Evolutionary conservation across 1,140 invertebrate species (phyloP).

Genomic region (Drosophila aff.): DNA sequence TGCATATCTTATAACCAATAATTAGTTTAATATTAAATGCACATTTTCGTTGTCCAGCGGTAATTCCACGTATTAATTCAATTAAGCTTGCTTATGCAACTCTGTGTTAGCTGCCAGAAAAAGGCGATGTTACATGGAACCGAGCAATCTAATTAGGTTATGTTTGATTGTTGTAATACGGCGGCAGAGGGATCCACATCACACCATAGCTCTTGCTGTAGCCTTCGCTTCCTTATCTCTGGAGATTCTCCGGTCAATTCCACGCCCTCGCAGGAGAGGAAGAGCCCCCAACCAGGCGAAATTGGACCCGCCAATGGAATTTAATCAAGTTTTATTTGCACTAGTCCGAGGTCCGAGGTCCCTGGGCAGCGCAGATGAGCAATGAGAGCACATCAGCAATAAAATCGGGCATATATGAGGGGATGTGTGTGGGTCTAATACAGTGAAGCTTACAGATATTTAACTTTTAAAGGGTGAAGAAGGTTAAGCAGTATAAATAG

Average conservation of each 20-base stretch:
- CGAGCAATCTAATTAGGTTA: slow-evolving; percentile 74
- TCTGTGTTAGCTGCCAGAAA: background rate
- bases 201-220: background rate
- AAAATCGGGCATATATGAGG: slow-evolving; percentile 43
- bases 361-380: slow-evolving; percentile 67
- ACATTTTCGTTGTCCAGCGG: background rate
- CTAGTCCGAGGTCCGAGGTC: slow-evolving; percentile 67
- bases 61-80: background rate
- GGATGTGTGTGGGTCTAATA: slow-evolving; percentile 17
- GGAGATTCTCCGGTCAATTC: slow-evolving; percentile 48
- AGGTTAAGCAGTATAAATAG: background rate
- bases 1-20: background rate
- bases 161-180: slow-evolving; percentile 78
- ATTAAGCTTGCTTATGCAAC: background rate
- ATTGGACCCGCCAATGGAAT: slow-evolving; percentile 78
- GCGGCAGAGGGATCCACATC: background rate
- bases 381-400: slow-evolving; percentile 65
- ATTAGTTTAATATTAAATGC: background rate
- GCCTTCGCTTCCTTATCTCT: slow-evolving; percentile 16
- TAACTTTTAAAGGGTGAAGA: too few species aligned
- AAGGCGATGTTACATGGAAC: background rate
- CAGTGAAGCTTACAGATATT: slow-evolving; percentile 7
- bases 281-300: slow-evolving; percentile 44
- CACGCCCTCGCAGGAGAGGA: background rate
- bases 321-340: slow-evolving; percentile 83